These are phyloP conservation scores for Dromococcyx pavoninus DNA, from an alignment of 2,797 vertebrate species.

Conservation along the genomic window DNA sequence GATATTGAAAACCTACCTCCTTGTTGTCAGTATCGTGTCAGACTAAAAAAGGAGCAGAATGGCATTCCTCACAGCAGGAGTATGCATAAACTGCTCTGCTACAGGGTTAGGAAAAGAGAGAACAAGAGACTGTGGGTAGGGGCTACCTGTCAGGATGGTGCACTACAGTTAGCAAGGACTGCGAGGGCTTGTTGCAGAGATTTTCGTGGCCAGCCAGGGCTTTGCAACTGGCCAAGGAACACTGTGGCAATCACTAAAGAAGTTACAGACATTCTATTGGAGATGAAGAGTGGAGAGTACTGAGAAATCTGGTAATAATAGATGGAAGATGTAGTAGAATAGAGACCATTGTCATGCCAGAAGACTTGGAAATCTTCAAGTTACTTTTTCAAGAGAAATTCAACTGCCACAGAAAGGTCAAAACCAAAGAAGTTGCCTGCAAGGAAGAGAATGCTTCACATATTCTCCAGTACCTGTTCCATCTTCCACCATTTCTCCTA, in stretches of 20 bases:
- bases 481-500: neutral
- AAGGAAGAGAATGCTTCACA: neutral
- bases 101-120: neutral
- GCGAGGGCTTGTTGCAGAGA: neutral
- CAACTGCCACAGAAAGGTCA: neutral
- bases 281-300: neutral
- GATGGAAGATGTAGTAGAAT: neutral
- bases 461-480: slow-evolving; percentile 29
- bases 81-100: neutral
- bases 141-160: neutral
- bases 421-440: neutral
- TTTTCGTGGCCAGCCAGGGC: neutral
- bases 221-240: neutral
- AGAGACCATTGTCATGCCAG: neutral
- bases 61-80: neutral
- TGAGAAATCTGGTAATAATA: neutral
- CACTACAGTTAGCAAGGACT: neutral
- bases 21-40: neutral
- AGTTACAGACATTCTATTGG: neutral
- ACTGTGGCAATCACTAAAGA: neutral
- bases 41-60: neutral
- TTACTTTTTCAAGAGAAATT: neutral
- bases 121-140: neutral
- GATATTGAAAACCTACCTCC: neutral
- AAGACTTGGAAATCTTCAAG: neutral